phyloP scores from a whole-genome alignment of 2,888 invertebrate genomes.

The Netelia fuscicornis region DNA sequence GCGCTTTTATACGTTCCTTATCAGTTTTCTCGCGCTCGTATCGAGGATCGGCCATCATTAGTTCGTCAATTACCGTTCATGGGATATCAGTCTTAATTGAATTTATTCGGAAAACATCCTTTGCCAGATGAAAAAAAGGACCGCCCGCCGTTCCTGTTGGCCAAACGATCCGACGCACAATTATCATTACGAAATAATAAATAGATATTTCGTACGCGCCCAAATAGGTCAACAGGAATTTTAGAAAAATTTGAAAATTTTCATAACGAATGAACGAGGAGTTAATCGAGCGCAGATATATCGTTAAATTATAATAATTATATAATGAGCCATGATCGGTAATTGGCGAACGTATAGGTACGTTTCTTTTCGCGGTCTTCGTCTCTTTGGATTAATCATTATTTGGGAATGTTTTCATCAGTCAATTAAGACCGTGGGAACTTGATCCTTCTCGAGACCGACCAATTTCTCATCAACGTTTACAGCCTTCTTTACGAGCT shows the following conservation, averaged over 20 bases:
- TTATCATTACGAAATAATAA: conserved; percentile 43
- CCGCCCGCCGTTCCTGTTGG: too few species aligned
- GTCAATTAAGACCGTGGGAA: conserved; percentile 43
- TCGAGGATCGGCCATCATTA: not conserved
- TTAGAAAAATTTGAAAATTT: not conserved
- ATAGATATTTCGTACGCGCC: conserved; percentile 46
- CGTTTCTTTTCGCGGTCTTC: conserved; percentile 5
- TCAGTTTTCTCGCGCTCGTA: not conserved
- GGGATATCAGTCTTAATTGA: conserved; percentile 33
- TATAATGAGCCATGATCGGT: conserved; percentile 28
- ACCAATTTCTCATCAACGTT: conserved; percentile 61
- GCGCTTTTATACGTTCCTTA: not conserved
- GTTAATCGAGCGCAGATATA: not conserved
- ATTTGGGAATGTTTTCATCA: conserved; percentile 66
- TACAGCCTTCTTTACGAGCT: conserved; percentile 71
- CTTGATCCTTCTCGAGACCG: conserved; percentile 54
- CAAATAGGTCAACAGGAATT: conserved; percentile 29
- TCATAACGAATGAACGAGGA: not conserved
- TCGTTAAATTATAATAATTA: conserved; percentile 28
- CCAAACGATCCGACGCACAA: not conserved
- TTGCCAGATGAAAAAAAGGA: too few species aligned
- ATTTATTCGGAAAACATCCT: not conserved
- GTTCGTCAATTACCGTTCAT: conserved; percentile 29
- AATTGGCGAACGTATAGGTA: not conserved
- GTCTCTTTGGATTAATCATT: conserved; percentile 27